Conservation (phyloP, 2,888 invertebrate species). For the Macrosiphum euphorbiae region DNA sequence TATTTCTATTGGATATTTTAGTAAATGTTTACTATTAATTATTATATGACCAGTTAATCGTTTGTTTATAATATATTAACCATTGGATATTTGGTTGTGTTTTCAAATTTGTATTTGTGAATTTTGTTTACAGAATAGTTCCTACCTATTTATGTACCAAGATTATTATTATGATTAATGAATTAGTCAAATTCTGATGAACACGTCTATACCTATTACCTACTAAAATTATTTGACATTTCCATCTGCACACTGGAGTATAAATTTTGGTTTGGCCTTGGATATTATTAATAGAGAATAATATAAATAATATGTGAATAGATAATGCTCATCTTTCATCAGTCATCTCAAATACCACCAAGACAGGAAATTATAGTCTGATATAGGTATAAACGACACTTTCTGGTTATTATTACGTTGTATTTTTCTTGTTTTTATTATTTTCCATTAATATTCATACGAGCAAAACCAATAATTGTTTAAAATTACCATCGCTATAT, state of each 20-base stretch:
- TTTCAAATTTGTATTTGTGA: neutral
- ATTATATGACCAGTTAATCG: neutral
- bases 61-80: neutral
- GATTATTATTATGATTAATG: neutral
- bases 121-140: neutral
- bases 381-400: neutral
- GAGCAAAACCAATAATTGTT: neutral
- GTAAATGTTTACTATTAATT: neutral
- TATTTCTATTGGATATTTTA: neutral
- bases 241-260: neutral
- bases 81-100: neutral
- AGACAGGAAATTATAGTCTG: slow-evolving; percentile 27
- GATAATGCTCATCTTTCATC: neutral
- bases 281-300: neutral
- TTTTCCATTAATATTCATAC: neutral
- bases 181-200: neutral
- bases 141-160: neutral
- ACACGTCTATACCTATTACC: neutral
- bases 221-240: neutral
- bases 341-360: neutral
- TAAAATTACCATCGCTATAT: neutral
- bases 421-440: neutral
- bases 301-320: neutral
- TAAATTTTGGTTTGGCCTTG: neutral
- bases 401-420: slow-evolving; percentile 6